Percentiles rank a stretch among this genome's conserved stretches.
Evolutionary conservation across 2,888 invertebrate species (phyloP).

Genomic region (Limnephilus auricula): DNA sequence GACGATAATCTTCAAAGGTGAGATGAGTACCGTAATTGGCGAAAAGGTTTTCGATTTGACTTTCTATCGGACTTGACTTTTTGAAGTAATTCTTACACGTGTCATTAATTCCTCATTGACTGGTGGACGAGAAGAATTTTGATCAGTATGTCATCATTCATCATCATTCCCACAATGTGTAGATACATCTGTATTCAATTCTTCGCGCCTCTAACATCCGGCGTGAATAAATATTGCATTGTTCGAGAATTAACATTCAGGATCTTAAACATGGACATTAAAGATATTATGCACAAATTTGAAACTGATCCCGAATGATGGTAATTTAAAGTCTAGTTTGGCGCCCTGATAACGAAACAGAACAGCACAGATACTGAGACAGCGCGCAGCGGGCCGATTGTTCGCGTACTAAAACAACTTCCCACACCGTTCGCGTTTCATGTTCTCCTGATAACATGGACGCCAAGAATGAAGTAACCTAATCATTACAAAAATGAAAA

Average conservation of each 20-base stretch:
- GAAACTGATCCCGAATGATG: not conserved
- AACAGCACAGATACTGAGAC: not conserved
- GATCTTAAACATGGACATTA: not conserved
- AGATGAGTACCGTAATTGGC: not conserved
- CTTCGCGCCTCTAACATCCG: constrained; percentile 41
- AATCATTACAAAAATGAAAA: not conserved
- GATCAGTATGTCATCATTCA: not conserved
- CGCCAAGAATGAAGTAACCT: constrained; percentile 33
- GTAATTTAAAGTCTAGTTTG: not conserved
- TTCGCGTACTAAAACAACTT: constrained; percentile 3
- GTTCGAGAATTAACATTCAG: not conserved
- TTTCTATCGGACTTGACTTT: not conserved
- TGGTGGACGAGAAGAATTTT: constrained; percentile 8
- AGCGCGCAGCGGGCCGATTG: not conserved
- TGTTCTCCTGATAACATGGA: constrained; percentile 30
- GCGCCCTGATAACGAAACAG: not conserved
- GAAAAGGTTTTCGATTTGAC: not conserved
- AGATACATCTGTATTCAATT: constrained; percentile 38
- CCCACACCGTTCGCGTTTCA: not conserved
- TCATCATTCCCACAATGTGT: not conserved
- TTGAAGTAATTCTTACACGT: not conserved
- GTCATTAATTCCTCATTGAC: not conserved
- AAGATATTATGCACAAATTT: not conserved
- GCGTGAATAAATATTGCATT: constrained; percentile 32
- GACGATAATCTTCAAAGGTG: not conserved